phyloP scores from a whole-genome alignment of 2,113 vertebrate genomes.

The Ivindomyrus marchei region DNA sequence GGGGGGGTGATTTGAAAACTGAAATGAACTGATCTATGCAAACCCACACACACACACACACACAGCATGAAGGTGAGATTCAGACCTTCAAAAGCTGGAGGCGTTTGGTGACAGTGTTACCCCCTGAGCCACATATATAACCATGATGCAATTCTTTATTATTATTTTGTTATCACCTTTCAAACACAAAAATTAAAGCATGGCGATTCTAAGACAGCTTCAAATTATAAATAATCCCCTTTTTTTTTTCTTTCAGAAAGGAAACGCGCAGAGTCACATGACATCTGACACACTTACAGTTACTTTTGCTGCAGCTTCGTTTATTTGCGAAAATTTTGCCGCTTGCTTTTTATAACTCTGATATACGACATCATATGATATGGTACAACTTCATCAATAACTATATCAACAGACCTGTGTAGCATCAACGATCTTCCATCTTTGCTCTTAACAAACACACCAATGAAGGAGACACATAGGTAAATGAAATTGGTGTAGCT shows the following conservation, averaged over 20 bases:
- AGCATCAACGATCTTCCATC: constrained; percentile 79
- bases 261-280: not conserved
- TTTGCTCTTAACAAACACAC: constrained; percentile 86
- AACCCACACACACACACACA: not conserved
- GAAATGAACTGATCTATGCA: too few species aligned
- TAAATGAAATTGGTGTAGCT: constrained; percentile 87
- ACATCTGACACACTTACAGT: not conserved
- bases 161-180: not conserved
- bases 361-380: not conserved
- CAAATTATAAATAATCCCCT: not conserved
- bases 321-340: not conserved
- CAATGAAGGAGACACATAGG: constrained; percentile 86
- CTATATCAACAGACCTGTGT: constrained; percentile 61
- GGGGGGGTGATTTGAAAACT: too few species aligned
- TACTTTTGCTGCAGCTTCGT: not conserved
- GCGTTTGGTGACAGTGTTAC: not conserved
- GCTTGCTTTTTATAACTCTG: not conserved
- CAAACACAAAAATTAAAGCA: not conserved
- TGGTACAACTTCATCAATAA: not conserved
- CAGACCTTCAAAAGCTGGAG: not conserved
- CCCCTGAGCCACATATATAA: not conserved
- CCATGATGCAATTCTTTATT: not conserved
- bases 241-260: not conserved
- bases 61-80: not conserved
- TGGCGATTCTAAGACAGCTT: not conserved